Base-by-base conservation (phyloP, 2,888 invertebrate genomes). In the Chirona hameri region DNA sequence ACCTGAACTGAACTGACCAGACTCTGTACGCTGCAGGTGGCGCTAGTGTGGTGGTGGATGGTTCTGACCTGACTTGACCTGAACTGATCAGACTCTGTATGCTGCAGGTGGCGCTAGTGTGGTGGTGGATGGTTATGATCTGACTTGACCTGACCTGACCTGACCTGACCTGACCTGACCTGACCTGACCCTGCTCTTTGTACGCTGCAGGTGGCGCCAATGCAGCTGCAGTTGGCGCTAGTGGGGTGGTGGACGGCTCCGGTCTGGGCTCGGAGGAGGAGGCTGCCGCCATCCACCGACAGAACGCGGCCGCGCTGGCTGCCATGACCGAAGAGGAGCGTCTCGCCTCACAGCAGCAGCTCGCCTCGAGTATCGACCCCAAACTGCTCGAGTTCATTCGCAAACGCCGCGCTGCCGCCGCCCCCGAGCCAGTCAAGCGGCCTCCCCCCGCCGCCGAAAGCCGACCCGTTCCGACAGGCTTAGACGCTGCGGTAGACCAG, bases 271-370 rank as follows among this genome's bases (percentile, higher is more conserved):
- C 39, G 1, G 76, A 21, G 3, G 18, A 76, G 4, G 31, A 76
- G 76, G 76, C 76, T 18, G 21, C 39, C 39, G 14, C 18, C 31
- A 93, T 96, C 83, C 95, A 97, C 86, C 88, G 89, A 84, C 93
- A 94, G 88, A 97, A 96, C 88, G 80, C 93, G 0, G 88, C 90
- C 85, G 88, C 91, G 83, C 87, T 97, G 21, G 89, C 89, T 72
- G 88, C 90, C 86, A 93, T 97, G 94, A 90, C 91, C 1, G 89
- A 91, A 85, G 90, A 91, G 82, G 94, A 96, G 86, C 95, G 97
- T 85, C 86, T 93, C 27, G 90, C 91, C 82, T 95, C 96, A 87
- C 91, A 92, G 84, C 89, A 91, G 84, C 92, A 92, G 86, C 88
- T 97, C 39, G 86, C 95, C 18, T 87, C 90, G 39, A 90, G 87